These are phyloP conservation scores for Coluber constrictor DNA, from an alignment of 2,797 vertebrate genomes.

Conservation along the genomic window DNA sequence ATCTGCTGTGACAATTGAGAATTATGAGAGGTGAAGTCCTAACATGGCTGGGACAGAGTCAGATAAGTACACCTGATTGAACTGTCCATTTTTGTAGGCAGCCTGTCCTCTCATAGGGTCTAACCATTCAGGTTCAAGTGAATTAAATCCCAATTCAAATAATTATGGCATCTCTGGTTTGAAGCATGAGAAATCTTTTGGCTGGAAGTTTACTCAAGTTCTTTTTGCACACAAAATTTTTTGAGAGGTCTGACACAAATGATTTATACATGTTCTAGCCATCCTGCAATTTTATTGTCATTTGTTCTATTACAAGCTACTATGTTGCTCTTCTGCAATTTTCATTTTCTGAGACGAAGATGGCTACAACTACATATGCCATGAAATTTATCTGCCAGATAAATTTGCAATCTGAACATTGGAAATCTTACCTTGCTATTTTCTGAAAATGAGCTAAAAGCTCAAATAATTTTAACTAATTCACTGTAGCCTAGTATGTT, in stretches of 20 bases:
- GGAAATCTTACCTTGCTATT: not conserved
- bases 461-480: not conserved
- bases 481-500: not conserved
- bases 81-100: too few species aligned
- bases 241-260: not conserved
- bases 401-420: not conserved
- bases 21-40: not conserved
- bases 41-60: not conserved
- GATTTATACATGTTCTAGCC: not conserved
- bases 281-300: not conserved
- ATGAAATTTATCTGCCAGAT: not conserved
- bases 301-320: not conserved
- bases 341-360: not conserved
- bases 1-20: not conserved
- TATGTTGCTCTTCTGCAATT: not conserved
- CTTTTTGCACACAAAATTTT: not conserved
- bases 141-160: not conserved
- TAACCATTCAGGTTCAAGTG: not conserved
- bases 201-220: not conserved
- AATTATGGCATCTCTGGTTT: not conserved
- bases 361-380: conserved; percentile 5
- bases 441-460: not conserved
- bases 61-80: not conserved
- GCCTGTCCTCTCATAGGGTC: too few species aligned
- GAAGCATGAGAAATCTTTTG: too few species aligned